Evolutionary conservation across 2,888 invertebrate genomes (phyloP).

Genomic region (Scotopteryx bipunctaria): DNA sequence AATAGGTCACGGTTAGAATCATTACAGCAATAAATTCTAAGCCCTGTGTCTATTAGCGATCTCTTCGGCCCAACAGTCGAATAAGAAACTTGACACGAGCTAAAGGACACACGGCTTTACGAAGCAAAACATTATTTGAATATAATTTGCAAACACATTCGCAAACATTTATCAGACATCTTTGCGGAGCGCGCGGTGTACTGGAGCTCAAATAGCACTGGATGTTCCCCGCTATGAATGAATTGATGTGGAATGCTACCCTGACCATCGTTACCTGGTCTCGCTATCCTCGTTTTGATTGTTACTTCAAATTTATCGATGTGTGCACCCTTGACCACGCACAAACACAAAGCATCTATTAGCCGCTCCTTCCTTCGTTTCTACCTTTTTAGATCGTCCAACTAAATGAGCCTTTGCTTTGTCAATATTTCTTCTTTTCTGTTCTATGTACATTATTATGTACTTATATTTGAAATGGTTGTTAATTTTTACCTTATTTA

Average conservation of each 20-base stretch:
- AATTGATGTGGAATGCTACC: constrained; percentile 77
- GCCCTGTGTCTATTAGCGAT: constrained; percentile 30
- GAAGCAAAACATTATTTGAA: constrained; percentile 29
- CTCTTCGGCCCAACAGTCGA: constrained; percentile 12
- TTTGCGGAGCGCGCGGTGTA: constrained; percentile 75
- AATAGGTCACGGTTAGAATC: not conserved
- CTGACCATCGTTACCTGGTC: constrained; percentile 59
- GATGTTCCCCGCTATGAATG: constrained; percentile 73
- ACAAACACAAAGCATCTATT: constrained; percentile 72
- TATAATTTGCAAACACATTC: constrained; percentile 47
- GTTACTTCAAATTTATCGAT: constrained; percentile 58
- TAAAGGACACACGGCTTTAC: constrained; percentile 41
- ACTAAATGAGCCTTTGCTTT: constrained; percentile 67
- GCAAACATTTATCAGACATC: constrained; percentile 52
- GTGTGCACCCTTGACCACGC: constrained; percentile 76
- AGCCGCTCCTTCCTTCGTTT: constrained; percentile 82
- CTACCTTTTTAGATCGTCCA: constrained; percentile 81
- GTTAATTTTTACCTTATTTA: constrained; percentile 2
- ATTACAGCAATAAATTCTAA: not conserved
- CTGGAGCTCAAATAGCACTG: constrained; percentile 62
- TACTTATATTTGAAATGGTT: not conserved
- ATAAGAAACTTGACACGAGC: constrained; percentile 5
- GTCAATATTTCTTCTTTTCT: constrained; percentile 45
- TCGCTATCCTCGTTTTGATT: constrained; percentile 54
- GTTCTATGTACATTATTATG: no score